Evolutionary conservation across 2,797 vertebrate species (phyloP).

Genomic region (Lutjanus campechanus): DNA sequence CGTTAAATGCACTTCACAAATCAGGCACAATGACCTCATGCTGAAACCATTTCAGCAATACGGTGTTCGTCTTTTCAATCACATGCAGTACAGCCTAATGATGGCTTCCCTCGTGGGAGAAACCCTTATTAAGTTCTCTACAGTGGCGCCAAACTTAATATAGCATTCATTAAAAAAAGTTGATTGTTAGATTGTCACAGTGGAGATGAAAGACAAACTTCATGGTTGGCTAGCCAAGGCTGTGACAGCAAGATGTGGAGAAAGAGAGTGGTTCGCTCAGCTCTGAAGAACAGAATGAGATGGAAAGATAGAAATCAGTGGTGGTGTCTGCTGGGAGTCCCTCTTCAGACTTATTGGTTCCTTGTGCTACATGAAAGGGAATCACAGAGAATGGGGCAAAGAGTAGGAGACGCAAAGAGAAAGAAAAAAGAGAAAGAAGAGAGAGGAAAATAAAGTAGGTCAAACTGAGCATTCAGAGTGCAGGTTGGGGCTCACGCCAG

Average conservation of each 20-base stretch:
- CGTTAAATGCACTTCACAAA: conserved; percentile 69
- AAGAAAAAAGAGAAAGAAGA: conserved; percentile 15
- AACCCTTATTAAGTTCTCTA: conserved; percentile 66
- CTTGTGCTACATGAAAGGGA: conserved; percentile 72
- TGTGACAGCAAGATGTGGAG: conserved; percentile 50
- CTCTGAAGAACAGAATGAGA: conserved; percentile 54
- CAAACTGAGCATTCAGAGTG: conserved; percentile 60
- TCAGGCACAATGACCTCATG: conserved; percentile 68
- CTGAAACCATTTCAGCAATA: conserved; percentile 62
- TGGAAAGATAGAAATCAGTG: conserved; percentile 51
- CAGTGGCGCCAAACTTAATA: conserved; percentile 69
- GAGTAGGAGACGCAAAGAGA: conserved; percentile 37
- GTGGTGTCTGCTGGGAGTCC: conserved; percentile 48
- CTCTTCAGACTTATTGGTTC: conserved; percentile 58
- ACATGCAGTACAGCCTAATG: conserved; percentile 53
- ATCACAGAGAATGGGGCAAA: conserved; percentile 50
- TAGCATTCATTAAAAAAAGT: conserved; percentile 65
- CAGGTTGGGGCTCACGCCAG: conserved; percentile 51
- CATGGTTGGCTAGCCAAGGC: conserved; percentile 54
- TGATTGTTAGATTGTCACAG: conserved; percentile 63
- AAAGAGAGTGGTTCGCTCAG: conserved; percentile 15
- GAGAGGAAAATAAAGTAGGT: conserved; percentile 73
- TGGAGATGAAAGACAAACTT: conserved; percentile 65
- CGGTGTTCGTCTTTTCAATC: conserved; percentile 61
- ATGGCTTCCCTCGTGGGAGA: conserved; percentile 59